Base-by-base conservation (phyloP, 2,888 invertebrate genomes). In the Sialis lutaria region DNA sequence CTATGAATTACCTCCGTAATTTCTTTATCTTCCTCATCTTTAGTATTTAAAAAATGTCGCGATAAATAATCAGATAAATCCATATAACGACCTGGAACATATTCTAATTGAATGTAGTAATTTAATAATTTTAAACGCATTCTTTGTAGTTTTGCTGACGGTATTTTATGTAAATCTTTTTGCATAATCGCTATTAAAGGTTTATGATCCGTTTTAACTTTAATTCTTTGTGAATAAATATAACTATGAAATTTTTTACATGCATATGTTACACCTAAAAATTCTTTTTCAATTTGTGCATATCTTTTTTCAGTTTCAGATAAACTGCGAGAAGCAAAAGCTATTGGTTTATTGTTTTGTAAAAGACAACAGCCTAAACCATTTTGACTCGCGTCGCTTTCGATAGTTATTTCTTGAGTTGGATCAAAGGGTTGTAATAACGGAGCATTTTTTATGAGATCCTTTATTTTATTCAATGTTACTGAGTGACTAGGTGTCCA, bases 251-350 rank as follows among this genome's bases (percentile, higher is more conserved):
- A 50, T 44, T 48, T 51, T 33, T 37, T 35, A 35, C 30, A 37
- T n/a, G 46, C 43, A 47, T 48, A 44, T 33, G 10, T 33, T 10
- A 44, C 6, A 49, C 8, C 34, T 13, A 42, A 32, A 8, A 39
- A 35, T 40, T 50, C 50, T 39, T 50, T 49, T 44, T 50, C 49
- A 8, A 49, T 47, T 42, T 50, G 50, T 12, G 50, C 44, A 40
- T 52, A 55, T 13, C 48, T 32, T 44, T 46, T 32, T 45, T 54
- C 52, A 22, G 48, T 35, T 7, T 44, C 10, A 6, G 42, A 50
- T 30, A 54, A 43, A 33, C 49, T 43, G 32, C 46, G n/a, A 4
- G 51, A 52, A n/a, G 50, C 50, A 51, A 50, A 54, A n/a, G 50
- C 44, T 22, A 53, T 46, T 7, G 53, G 52, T 35, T 39, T 44